These are phyloP conservation scores for Harpalus rubripes DNA, from an alignment of 2,888 invertebrate genomes.

Conservation along the genomic window DNA sequence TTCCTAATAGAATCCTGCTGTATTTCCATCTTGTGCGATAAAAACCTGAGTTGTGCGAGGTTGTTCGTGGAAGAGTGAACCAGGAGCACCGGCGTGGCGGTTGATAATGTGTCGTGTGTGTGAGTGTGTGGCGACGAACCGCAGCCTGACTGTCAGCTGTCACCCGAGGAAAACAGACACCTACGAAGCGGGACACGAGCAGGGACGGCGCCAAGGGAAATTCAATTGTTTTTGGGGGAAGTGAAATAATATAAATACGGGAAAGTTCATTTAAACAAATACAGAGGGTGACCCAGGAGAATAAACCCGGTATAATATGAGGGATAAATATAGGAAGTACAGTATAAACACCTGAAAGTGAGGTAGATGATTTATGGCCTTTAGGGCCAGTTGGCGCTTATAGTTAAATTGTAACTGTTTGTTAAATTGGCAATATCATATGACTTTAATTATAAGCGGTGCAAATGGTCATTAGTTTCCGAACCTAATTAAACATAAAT, in stretches of 20 bases:
- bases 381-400: too few species aligned
- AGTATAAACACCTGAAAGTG: too few species aligned
- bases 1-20: neutral
- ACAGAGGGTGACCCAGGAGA: too few species aligned
- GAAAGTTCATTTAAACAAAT: too few species aligned
- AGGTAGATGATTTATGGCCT: too few species aligned
- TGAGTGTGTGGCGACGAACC: neutral
- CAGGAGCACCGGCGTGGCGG: neutral
- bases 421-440: too few species aligned
- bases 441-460: too few species aligned
- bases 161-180: conserved; percentile 14
- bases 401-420: too few species aligned
- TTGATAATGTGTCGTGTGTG: neutral
- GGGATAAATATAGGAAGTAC: too few species aligned
- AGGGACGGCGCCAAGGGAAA: neutral
- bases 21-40: neutral
- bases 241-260: neutral
- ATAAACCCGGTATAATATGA: too few species aligned
- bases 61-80: neutral
- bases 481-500: too few species aligned
- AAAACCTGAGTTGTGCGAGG: neutral
- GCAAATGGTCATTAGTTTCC: too few species aligned
- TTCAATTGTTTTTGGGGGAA: neutral
- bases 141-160: conserved; percentile 13
- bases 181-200: neutral